A percentile compares a stretch with the other conserved stretches of the same genome.
These are phyloP conservation scores for Triplophysa yarkandensis DNA, from an alignment of 2,797 vertebrate genomes.

Conservation along the genomic window DNA sequence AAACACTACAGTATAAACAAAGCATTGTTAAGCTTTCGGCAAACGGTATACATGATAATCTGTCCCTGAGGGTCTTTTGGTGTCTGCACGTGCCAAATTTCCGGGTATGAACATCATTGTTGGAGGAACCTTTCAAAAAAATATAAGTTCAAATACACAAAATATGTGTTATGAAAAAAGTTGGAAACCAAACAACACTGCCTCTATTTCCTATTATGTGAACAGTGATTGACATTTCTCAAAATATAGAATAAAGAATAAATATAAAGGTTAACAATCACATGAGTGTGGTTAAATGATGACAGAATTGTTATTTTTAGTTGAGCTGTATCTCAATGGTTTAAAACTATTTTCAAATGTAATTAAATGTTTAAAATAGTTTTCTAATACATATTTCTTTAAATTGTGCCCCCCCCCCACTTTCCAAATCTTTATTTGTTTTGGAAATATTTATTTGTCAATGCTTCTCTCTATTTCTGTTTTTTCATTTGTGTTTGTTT, in stretches of 20 bases:
- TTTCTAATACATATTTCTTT: not conserved
- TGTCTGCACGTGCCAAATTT: not conserved
- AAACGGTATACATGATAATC: not conserved
- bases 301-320: too few relatives aligned
- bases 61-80: not conserved
- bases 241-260: too few relatives aligned
- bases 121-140: not conserved
- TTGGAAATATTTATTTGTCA: not conserved
- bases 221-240: too few relatives aligned
- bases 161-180: too few relatives aligned
- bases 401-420: not conserved
- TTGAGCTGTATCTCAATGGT: too few relatives aligned
- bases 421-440: not conserved
- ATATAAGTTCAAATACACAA: not conserved
- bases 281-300: too few relatives aligned
- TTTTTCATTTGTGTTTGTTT: slow-evolving; percentile 32
- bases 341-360: too few relatives aligned
- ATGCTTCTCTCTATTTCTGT: not conserved
- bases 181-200: too few relatives aligned
- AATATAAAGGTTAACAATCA: too few relatives aligned
- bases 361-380: not conserved
- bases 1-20: slow-evolving; percentile 4
- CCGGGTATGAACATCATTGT: not conserved
- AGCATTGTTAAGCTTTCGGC: not conserved
- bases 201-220: too few relatives aligned